Base-by-base conservation (phyloP, 2,797 vertebrate species). In the Vespertilio murinus region DNA sequence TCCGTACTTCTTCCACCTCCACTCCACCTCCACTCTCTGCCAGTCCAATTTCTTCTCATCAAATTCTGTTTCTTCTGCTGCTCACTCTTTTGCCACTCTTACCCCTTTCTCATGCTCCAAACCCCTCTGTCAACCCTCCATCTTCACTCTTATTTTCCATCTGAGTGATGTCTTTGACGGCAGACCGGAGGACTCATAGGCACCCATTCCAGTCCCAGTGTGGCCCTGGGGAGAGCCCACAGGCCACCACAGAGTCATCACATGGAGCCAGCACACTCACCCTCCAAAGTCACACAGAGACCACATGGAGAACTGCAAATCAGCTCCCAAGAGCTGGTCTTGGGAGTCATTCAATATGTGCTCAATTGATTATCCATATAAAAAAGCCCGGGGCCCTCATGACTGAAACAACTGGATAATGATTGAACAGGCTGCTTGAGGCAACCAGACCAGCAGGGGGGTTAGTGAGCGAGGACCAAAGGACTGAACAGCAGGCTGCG, bases 1-100 rank as follows among this genome's bases (percentile, higher is more conserved):
- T 56, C 14, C 54, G 14, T 6, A 3, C 35, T 4, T 0, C 6
- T 33, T 9, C 10, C 13, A 0, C 0, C 2, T 35, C 16, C 20
- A 67, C 2, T 9, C 10, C 13, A 0, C 0, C 2, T 35, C 16
- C 20, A 67, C 2, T 13, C 11, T 38, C 45, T 69, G 54, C 14
- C 14, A 78, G 11, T 42, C 22, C 30, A 40, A 1, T 71, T 54
- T 88, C 85, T 91, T 90, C 17, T n/a, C 25, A 8, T 10, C 14
- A n/a, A 8, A 4, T 2, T 42, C 40, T 28, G 16, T 84, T 82
- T 56, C 49, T 67, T 79, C 71, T 64, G 4, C 12, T 42, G 10
- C 18, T 64, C 38, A 47, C 10, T 45, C 17, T 8, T 42, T 45
- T 20, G 18, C 8, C 22, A 3, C 4, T 22, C 25, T 49, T 56